These are phyloP conservation scores for Paralvinella palmiformis DNA, from an alignment of 1,140 invertebrate species.

Conservation along the genomic window DNA sequence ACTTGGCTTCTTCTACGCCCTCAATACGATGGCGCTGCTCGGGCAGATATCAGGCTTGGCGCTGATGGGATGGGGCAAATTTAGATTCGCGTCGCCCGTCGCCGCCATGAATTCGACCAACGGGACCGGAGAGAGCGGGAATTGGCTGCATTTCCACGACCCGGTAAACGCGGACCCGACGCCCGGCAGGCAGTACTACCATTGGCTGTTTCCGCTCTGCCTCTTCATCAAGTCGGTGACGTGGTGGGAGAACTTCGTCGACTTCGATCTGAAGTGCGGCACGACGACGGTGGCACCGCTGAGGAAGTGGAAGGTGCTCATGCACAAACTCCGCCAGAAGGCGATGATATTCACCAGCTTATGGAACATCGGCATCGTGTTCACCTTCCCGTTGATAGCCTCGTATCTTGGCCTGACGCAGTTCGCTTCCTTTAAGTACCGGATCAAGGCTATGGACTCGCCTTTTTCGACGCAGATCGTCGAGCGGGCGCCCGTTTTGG, in stretches of 20 bases:
- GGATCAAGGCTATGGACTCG: background rate
- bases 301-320: slow-evolving; percentile 14
- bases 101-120: too few species aligned
- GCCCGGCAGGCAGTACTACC: too few species aligned
- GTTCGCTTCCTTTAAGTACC: slow-evolving; percentile 3
- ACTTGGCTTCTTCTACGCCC: too few species aligned
- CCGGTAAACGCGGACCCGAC: too few species aligned
- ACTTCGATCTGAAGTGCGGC: too few species aligned
- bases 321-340: slow-evolving; percentile 19
- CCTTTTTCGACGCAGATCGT: background rate
- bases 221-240: slow-evolving; percentile 39
- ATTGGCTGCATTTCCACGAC: too few species aligned
- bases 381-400: slow-evolving; percentile 13
- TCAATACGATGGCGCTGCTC: too few species aligned
- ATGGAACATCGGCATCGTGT: slow-evolving; percentile 20
- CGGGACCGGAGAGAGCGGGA: too few species aligned
- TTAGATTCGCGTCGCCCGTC: too few species aligned
- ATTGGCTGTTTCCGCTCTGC: slow-evolving; percentile 31
- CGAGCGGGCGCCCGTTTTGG: slow-evolving; percentile 7
- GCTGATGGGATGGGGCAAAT: too few species aligned
- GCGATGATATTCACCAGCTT: slow-evolving; percentile 17
- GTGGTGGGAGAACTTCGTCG: slow-evolving; percentile 49
- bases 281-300: too few species aligned
- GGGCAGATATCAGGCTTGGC: too few species aligned
- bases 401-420: background rate